Evolutionary conservation across 2,888 invertebrate genomes (phyloP).

Genomic region (Apoda limacodes): DNA sequence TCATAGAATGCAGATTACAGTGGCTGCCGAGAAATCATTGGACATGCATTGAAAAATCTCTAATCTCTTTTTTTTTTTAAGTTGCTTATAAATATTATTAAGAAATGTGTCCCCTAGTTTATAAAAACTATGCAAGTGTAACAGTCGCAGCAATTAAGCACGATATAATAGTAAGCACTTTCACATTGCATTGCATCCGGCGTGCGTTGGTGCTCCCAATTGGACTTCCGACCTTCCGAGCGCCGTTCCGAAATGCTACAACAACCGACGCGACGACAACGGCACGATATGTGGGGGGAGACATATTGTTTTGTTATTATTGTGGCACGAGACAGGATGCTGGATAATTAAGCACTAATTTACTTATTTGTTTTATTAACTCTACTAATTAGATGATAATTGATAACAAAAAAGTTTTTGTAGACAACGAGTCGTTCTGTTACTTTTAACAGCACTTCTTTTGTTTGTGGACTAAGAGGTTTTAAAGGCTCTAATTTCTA

Average conservation of each 20-base stretch:
- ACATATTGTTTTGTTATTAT: slow-evolving; percentile 66
- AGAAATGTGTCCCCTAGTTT: no score
- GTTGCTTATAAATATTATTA: no score
- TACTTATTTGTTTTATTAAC: slow-evolving; percentile 40
- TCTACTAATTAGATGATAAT: slow-evolving; percentile 2
- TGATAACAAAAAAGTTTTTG: no score
- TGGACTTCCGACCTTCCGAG: slow-evolving; percentile 70
- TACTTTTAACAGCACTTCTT: no score
- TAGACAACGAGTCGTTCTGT: no score
- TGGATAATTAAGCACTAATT: slow-evolving; percentile 59
- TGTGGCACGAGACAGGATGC: slow-evolving; percentile 65
- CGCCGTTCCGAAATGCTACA: slow-evolving; percentile 60
- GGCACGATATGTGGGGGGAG: no score
- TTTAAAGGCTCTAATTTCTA: no score
- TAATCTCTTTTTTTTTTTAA: no score
- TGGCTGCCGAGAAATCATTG: no score
- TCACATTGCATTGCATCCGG: slow-evolving; percentile 60
- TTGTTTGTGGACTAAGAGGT: no score
- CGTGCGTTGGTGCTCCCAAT: slow-evolving; percentile 55
- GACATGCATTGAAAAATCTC: no score
- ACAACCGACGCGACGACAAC: slow-evolving; percentile 28
- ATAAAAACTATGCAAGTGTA: slow-evolving; percentile 1
- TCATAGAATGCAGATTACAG: no score
- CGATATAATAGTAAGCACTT: slow-evolving; percentile 49
- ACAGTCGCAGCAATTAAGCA: slow-evolving; percentile 35